Conservation (phyloP, 2,113 vertebrate species). For the Phrynosoma blainvillii region DNA sequence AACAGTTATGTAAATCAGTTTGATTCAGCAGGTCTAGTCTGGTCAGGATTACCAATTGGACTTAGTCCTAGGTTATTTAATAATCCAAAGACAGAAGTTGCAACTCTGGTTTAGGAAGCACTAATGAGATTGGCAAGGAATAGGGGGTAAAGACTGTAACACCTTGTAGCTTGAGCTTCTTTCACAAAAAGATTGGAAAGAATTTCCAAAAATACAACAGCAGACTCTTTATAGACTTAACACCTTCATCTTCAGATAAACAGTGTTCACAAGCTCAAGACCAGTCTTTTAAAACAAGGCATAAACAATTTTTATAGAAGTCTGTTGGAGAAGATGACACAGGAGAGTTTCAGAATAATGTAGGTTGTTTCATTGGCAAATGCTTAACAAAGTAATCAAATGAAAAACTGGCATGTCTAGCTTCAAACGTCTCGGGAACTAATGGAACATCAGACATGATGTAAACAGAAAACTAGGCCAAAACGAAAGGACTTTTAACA, state of each 20-base stretch:
- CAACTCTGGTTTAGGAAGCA: slow-evolving; percentile 25
- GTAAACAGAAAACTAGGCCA: no score
- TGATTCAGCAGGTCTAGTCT: no score
- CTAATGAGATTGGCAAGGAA: slow-evolving; percentile 67
- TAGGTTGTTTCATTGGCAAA: background rate
- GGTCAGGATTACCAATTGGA: no score
- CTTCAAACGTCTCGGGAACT: no score
- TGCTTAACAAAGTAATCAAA: background rate
- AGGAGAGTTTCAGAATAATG: background rate
- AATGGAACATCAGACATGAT: no score
- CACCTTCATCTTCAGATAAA: slow-evolving; percentile 43
- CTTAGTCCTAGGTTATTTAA: background rate
- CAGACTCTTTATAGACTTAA: slow-evolving; percentile 14
- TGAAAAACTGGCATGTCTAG: background rate
- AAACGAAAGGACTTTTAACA: no score
- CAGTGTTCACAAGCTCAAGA: slow-evolving; percentile 43
- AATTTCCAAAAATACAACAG: slow-evolving; percentile 68
- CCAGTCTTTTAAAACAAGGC: background rate
- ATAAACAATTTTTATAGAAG: background rate
- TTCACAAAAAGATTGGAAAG: slow-evolving; percentile 58
- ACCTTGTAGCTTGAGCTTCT: slow-evolving; percentile 59
- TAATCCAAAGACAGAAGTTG: background rate
- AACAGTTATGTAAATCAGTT: no score
- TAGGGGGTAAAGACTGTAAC: slow-evolving; percentile 60
- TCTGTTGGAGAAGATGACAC: background rate